Evolutionary conservation across 2,888 invertebrate genomes (phyloP).

Genomic region (Ceraclea dissimilis): DNA sequence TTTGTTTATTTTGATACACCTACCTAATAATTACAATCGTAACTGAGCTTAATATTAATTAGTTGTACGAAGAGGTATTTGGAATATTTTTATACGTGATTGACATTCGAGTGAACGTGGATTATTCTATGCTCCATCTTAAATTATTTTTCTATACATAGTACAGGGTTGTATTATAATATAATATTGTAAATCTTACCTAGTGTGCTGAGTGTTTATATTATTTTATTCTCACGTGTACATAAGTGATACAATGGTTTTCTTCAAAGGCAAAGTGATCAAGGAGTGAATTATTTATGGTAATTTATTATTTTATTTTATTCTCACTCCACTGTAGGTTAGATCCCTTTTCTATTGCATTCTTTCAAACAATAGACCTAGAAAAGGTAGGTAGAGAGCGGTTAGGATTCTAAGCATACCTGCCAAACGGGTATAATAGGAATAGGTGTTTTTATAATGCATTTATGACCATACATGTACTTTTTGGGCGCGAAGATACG

Average conservation of each 20-base stretch:
- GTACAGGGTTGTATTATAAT: too few species aligned
- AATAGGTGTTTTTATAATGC: neutral
- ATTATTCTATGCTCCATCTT: too few species aligned
- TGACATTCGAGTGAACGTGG: neutral
- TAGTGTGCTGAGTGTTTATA: too few species aligned
- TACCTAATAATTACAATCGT: neutral
- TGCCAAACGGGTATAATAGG: neutral
- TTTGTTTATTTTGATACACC: neutral
- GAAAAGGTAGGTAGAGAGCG: neutral
- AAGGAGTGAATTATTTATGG: neutral
- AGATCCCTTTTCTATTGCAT: neutral
- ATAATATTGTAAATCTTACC: too few species aligned
- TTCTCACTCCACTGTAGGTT: too few species aligned
- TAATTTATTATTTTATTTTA: neutral
- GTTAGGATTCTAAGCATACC: neutral
- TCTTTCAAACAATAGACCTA: neutral
- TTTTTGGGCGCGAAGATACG: too few species aligned
- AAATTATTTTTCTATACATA: too few species aligned
- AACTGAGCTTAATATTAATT: slow-evolving; percentile 2
- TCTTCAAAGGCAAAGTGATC: neutral
- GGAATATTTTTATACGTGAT: slow-evolving; percentile 1
- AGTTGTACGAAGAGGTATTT: neutral
- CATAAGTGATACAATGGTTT: too few species aligned
- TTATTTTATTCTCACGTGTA: too few species aligned
- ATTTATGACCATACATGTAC: neutral